phyloP scores from a whole-genome alignment of 2,113 vertebrate genomes.

The Sceloporus undulatus region DNA sequence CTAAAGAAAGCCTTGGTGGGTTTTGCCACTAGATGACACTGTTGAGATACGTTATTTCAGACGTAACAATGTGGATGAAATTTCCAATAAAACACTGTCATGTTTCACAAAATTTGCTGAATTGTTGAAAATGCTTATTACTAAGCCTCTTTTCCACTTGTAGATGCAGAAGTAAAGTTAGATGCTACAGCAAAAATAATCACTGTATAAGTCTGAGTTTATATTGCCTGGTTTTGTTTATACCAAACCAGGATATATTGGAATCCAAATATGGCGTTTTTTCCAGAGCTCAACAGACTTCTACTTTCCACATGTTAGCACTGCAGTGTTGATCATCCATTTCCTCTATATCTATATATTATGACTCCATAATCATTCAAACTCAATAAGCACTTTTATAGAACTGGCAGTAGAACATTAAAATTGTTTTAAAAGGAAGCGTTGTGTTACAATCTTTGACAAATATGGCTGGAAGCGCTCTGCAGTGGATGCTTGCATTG shows the following conservation, averaged over 20 bases:
- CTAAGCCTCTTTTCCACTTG: neutral
- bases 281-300: no score
- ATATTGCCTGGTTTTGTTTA: neutral
- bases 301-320: no score
- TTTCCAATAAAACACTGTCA: neutral
- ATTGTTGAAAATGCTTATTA: constrained; percentile 1
- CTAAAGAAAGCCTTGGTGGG: rapidly evolving
- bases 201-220: neutral
- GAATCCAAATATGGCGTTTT: no score
- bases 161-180: neutral
- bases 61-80: neutral
- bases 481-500: no score
- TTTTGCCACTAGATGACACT: constrained; percentile 75
- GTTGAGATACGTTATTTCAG: constrained; percentile 49
- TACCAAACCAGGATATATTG: neutral
- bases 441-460: no score
- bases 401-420: no score
- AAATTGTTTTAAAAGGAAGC: no score
- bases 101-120: neutral
- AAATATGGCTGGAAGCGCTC: no score
- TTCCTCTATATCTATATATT: no score
- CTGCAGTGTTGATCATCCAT: no score
- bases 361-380: no score
- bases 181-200: neutral
- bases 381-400: no score